Evolutionary conservation across 2,797 vertebrate species (phyloP).

Genomic region (Macroramphosus scolopax): DNA sequence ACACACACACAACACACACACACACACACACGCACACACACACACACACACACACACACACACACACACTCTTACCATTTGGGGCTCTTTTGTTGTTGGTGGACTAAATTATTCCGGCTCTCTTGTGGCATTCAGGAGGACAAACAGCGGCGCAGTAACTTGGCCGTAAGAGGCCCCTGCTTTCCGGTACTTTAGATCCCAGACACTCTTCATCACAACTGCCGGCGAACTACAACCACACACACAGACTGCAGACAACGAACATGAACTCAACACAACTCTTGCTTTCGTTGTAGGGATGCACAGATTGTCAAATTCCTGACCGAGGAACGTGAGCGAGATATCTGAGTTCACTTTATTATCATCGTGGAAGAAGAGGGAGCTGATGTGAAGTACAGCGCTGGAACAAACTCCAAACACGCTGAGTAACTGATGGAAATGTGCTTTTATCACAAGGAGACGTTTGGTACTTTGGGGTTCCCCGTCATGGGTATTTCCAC

Average conservation of each 20-base stretch:
- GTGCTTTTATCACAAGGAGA: too few species aligned
- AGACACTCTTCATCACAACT: conserved; percentile 18
- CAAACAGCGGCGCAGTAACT: conserved; percentile 76
- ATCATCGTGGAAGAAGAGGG: too few species aligned
- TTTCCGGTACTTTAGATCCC: conserved; percentile 36
- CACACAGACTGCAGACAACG: not conserved
- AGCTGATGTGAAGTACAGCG: too few species aligned
- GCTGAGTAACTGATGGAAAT: too few species aligned
- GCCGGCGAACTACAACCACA: conserved; percentile 5
- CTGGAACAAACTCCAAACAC: too few species aligned
- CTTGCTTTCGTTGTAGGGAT: too few species aligned
- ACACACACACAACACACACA: conserved; percentile 18
- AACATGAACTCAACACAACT: too few species aligned
- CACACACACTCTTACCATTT: conserved; percentile 67
- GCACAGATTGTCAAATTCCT: too few species aligned
- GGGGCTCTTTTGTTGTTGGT: conserved; percentile 82
- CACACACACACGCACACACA: conserved; percentile 13
- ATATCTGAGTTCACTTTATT: too few species aligned
- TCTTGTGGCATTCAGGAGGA: conserved; percentile 89
- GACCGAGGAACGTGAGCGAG: too few species aligned
- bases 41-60: conserved; percentile 29
- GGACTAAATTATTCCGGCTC: conserved; percentile 89
- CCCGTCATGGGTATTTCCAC: conserved; percentile 47
- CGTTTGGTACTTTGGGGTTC: conserved; percentile 27
- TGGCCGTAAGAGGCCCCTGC: conserved; percentile 78